A percentile compares a stretch with the other conserved stretches of the same genome.
Conservation (phyloP, 2,888 invertebrate genomes). For the Hemicrepidius hirtus region DNA sequence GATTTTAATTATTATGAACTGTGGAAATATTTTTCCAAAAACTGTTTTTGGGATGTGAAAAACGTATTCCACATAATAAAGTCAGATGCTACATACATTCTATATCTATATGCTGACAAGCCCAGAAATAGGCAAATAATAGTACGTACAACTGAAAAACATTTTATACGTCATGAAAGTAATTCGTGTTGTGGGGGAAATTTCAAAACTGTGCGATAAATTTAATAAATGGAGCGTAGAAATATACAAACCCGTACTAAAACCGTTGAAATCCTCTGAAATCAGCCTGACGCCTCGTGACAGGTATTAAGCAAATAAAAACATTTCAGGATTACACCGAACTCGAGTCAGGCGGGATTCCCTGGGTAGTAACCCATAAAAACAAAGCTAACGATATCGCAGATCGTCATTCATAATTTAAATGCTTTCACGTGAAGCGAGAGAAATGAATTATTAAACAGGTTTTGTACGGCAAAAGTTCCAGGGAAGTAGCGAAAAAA, state of each 20-base stretch:
- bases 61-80: too few relatives aligned
- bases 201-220: slow-evolving; percentile 2
- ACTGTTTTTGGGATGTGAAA: too few relatives aligned
- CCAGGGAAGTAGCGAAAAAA: slow-evolving; percentile 4
- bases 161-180: background rate
- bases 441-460: slow-evolving; percentile 34
- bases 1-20: too few relatives aligned
- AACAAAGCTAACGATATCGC: slow-evolving; percentile 32
- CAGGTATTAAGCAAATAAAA: slow-evolving; percentile 37
- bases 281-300: slow-evolving; percentile 34
- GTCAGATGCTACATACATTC: too few relatives aligned
- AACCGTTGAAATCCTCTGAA: slow-evolving; percentile 29
- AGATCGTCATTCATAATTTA: slow-evolving; percentile 39
- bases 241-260: slow-evolving; percentile 12
- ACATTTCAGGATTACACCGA: slow-evolving; percentile 35
- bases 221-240: slow-evolving; percentile 23
- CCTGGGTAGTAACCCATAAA: slow-evolving; percentile 17
- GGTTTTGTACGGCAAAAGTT: slow-evolving; percentile 5
- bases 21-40: too few relatives aligned
- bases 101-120: too few relatives aligned
- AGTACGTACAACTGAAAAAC: background rate
- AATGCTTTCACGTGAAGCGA: slow-evolving; percentile 37
- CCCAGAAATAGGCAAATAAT: too few relatives aligned
- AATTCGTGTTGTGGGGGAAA: background rate
- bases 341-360: slow-evolving; percentile 22